Percentiles rank a stretch among this genome's conserved stretches.
phyloP scores from a whole-genome alignment of 1,140 invertebrate genomes.

The Apocrypta bakeri region DNA sequence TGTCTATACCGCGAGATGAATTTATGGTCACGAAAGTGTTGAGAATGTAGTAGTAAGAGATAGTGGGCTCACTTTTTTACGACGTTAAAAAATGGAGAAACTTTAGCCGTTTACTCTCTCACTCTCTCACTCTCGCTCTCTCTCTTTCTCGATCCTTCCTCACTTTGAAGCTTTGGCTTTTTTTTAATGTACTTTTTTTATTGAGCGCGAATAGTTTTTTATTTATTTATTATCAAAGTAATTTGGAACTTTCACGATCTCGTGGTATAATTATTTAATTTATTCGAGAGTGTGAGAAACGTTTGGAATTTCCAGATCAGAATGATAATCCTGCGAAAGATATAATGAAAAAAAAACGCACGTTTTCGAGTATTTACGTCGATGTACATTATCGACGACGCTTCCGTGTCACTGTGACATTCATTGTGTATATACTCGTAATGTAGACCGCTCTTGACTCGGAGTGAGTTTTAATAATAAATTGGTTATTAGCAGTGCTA shows the following conservation, averaged over 20 bases:
- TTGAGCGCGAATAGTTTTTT: background rate
- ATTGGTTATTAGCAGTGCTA: background rate
- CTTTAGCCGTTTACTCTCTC: background rate
- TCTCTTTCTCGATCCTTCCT: background rate
- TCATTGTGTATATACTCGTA: background rate
- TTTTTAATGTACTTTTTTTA: constrained; percentile 5
- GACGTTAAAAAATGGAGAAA: background rate
- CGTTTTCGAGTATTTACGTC: too few relatives aligned
- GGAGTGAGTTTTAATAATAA: background rate
- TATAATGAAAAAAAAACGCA: too few relatives aligned
- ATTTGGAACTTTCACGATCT: background rate
- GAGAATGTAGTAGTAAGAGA: background rate
- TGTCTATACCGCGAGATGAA: background rate
- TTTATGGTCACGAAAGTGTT: background rate
- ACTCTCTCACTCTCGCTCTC: background rate
- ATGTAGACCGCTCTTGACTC: background rate
- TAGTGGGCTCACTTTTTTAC: background rate
- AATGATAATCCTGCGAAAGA: too few relatives aligned
- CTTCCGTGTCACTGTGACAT: background rate
- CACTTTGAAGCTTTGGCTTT: background rate
- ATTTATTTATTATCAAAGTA: background rate
- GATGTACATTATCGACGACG: background rate
- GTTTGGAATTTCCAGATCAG: too few relatives aligned
- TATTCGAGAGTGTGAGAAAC: background rate
- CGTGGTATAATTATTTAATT: background rate